Conservation (phyloP, 2,888 invertebrate species). For the Microdon myrmicae region DNA sequence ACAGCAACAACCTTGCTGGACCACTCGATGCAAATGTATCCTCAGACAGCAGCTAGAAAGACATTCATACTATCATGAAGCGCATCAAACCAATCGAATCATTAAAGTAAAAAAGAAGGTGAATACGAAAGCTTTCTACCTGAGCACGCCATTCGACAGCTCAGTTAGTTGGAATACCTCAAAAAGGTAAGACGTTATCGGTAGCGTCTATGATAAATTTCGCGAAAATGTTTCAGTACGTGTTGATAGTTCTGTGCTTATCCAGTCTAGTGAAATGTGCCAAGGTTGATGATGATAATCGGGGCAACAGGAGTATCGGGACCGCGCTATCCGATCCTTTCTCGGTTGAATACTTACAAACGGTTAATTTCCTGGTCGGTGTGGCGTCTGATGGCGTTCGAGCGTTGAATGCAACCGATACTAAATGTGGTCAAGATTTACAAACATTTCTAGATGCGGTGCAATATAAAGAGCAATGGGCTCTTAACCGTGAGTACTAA, state of each 20-base stretch:
- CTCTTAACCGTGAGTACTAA: slow-evolving; percentile 55
- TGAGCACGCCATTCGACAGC: slow-evolving; percentile 2
- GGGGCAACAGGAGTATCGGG: slow-evolving; percentile 1
- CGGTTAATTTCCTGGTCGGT: slow-evolving; percentile 58
- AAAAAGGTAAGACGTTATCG: slow-evolving; percentile 36
- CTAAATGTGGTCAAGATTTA: slow-evolving; percentile 57
- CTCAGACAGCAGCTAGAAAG: slow-evolving; percentile 1
- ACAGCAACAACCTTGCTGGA: slow-evolving; percentile 22
- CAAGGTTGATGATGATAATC: too few species aligned
- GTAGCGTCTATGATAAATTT: background rate
- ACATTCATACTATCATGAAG: slow-evolving; percentile 2
- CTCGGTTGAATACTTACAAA: too few species aligned
- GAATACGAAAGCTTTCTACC: slow-evolving; percentile 23
- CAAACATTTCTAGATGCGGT: slow-evolving; percentile 54
- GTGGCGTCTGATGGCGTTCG: slow-evolving; percentile 55
- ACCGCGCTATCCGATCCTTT: slow-evolving; percentile 15
- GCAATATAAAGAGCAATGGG: slow-evolving; percentile 55
- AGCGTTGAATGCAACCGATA: slow-evolving; percentile 46
- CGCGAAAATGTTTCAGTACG: slow-evolving; percentile 9
- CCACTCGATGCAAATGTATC: slow-evolving; percentile 16
- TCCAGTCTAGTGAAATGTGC: too few species aligned
- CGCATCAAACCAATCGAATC: slow-evolving; percentile 16
- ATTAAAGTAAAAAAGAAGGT: slow-evolving; percentile 6
- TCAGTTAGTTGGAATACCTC: slow-evolving; percentile 41
- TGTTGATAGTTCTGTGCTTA: too few species aligned